These are phyloP conservation scores for Cyprinus carpio DNA, from an alignment of 2,113 vertebrate genomes.

Conservation along the genomic window DNA sequence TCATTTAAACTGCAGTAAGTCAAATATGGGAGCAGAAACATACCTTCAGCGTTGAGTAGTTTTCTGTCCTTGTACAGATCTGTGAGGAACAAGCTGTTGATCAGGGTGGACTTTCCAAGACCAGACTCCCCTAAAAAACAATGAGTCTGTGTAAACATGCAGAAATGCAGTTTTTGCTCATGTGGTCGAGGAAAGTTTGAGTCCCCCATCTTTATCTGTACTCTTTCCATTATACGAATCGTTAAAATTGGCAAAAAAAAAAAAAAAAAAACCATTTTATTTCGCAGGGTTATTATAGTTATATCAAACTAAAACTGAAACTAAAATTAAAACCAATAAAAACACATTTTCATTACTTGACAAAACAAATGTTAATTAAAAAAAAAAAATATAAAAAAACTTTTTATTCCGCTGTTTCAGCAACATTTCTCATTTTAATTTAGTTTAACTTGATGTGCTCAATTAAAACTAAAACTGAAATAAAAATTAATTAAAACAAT, in stretches of 20 bases:
- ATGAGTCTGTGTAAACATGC: neutral
- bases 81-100: constrained; percentile 74
- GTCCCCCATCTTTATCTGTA: neutral
- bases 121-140: constrained; percentile 84
- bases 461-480: neutral
- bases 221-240: neutral
- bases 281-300: no score
- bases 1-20: no score
- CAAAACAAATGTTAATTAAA: no score
- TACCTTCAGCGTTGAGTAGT: constrained; percentile 71
- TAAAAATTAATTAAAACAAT: neutral
- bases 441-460: neutral
- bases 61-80: constrained; percentile 73
- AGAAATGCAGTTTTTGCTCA: neutral
- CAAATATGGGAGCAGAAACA: constrained; percentile 40
- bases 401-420: no score
- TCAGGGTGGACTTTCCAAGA: constrained; percentile 89
- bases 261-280: no score
- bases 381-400: no score
- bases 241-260: no score
- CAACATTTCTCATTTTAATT: neutral
- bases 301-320: no score
- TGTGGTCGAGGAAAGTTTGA: neutral
- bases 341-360: no score
- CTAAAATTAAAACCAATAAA: no score